Percentiles rank a stretch among this genome's conserved stretches.
Evolutionary conservation across 2,888 invertebrate species (phyloP).

Genomic region (Ctena decussata): DNA sequence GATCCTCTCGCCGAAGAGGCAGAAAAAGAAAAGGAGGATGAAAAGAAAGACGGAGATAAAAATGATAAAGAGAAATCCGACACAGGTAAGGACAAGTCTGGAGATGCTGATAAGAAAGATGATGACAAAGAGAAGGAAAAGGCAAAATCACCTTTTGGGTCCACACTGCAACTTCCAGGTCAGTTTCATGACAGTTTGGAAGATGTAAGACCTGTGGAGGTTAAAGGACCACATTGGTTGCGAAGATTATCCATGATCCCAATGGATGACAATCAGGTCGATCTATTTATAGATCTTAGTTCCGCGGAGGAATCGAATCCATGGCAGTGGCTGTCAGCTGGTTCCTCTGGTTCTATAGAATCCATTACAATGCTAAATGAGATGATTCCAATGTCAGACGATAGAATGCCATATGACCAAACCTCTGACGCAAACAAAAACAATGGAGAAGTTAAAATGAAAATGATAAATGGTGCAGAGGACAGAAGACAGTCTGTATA

Average conservation of each 20-base stretch:
- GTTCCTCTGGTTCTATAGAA: constrained; percentile 67
- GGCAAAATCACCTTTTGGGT: constrained; percentile 9
- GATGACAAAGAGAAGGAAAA: constrained; percentile 55
- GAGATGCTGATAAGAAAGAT: constrained; percentile 37
- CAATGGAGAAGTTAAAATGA: background rate
- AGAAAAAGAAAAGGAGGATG: constrained; percentile 43
- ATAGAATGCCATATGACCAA: constrained; percentile 58
- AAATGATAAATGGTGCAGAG: background rate
- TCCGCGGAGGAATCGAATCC: constrained; percentile 62
- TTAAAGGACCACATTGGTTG: constrained; percentile 35
- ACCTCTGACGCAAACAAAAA: background rate
- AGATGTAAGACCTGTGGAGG: constrained; percentile 33
- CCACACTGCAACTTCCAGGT: constrained; percentile 17
- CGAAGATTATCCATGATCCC: constrained; percentile 54
- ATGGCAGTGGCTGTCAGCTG: constrained; percentile 74
- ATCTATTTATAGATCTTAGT: constrained; percentile 79
- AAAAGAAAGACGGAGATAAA: constrained; percentile 40
- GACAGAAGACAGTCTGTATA: too few relatives aligned
- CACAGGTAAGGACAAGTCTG: constrained; percentile 9
- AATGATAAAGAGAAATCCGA: constrained; percentile 44
- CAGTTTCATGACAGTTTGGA: constrained; percentile 54
- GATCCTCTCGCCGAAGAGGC: constrained; percentile 68
- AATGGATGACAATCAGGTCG: constrained; percentile 73
- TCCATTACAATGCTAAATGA: constrained; percentile 58
- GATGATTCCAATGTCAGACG: constrained; percentile 16